Percentiles rank a stretch among this genome's conserved stretches.
Evolutionary conservation across 2,113 vertebrate genomes (phyloP).

Genomic region (Neopipo cinnamomea): DNA sequence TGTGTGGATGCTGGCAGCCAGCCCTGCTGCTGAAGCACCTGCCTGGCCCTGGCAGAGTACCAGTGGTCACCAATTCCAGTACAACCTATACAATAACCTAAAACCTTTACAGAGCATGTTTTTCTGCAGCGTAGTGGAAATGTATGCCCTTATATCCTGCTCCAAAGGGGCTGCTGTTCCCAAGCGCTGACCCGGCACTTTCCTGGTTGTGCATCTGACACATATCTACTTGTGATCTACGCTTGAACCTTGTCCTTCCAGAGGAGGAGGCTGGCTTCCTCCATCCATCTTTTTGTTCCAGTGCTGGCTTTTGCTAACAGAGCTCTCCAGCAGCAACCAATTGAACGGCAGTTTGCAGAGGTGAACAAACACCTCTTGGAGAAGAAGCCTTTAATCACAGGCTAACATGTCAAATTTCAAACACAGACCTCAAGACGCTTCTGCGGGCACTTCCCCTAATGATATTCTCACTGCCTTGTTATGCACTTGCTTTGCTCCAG

Average conservation of each 20-base stretch:
- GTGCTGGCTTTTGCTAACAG: background rate
- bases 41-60: background rate
- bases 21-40: background rate
- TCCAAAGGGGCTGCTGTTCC: background rate
- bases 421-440: background rate
- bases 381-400: background rate
- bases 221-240: background rate
- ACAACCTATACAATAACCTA: background rate
- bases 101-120: rapidly evolving
- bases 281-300: background rate
- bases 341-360: background rate
- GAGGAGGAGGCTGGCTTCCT: background rate
- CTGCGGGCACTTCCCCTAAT: background rate
- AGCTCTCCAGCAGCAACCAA: background rate
- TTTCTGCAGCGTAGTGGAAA: background rate
- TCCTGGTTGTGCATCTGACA: rapidly evolving
- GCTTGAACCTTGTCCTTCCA: background rate
- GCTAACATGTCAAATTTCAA: background rate
- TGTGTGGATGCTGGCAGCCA: rapidly evolving
- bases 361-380: background rate
- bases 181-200: background rate
- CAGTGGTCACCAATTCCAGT: rapidly evolving
- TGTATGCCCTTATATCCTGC: too few species aligned
- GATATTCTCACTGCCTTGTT: background rate
- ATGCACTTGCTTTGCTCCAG: background rate